phyloP scores from a whole-genome alignment of 2,797 vertebrate genomes.

The Cyprinodon diabolis region DNA sequence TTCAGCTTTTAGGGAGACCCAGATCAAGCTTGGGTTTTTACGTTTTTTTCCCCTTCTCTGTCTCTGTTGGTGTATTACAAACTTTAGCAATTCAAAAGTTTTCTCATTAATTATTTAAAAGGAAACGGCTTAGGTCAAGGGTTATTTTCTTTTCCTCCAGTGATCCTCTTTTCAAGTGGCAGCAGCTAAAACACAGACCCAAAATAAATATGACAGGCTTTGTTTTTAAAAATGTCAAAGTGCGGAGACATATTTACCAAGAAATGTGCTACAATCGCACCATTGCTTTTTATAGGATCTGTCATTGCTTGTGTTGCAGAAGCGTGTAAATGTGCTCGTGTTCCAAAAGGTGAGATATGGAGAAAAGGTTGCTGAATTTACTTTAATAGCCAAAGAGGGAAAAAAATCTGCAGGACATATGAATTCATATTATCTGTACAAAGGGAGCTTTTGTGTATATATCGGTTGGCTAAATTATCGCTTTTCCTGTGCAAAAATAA shows the following conservation, averaged over 20 bases:
- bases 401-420: constrained; percentile 10
- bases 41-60: constrained; percentile 48
- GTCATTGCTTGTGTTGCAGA: constrained; percentile 43
- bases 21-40: constrained; percentile 56
- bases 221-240: constrained; percentile 73
- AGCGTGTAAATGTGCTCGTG: constrained; percentile 21
- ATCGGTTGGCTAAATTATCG: not conserved
- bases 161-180: constrained; percentile 25
- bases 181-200: constrained; percentile 61
- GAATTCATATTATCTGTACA: constrained; percentile 18
- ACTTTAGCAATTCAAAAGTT: constrained; percentile 47
- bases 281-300: constrained; percentile 68
- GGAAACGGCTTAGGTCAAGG: constrained; percentile 61
- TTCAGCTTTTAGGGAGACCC: constrained; percentile 44
- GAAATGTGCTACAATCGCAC: constrained; percentile 67
- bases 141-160: constrained; percentile 29
- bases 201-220: constrained; percentile 76
- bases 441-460: constrained; percentile 5
- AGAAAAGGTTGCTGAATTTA: constrained; percentile 46
- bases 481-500: constrained; percentile 15
- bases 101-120: constrained; percentile 47
- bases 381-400: constrained; percentile 24
- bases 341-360: constrained; percentile 36
- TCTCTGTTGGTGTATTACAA: constrained; percentile 51
- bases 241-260: constrained; percentile 76